phyloP scores from a whole-genome alignment of 2,888 invertebrate genomes.

The Hetaerina titia region DNA sequence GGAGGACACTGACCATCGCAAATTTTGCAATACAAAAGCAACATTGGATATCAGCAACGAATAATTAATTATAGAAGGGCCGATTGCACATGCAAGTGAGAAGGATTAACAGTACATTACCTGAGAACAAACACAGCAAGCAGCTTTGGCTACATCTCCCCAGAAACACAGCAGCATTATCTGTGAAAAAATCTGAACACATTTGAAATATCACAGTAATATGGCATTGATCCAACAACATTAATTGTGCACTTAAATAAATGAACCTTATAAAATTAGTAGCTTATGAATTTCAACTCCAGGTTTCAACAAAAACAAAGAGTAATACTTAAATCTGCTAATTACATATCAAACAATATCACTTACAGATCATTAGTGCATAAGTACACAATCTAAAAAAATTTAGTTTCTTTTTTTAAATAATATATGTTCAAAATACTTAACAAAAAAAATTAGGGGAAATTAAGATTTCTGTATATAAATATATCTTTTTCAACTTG shows the following conservation, averaged over 20 bases:
- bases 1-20: background rate
- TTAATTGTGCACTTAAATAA: constrained; percentile 20
- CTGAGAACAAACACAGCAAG: constrained; percentile 21
- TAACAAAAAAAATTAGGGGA: constrained; percentile 33
- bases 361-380: background rate
- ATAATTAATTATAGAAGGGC: background rate
- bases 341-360: background rate
- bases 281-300: background rate
- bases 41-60: background rate
- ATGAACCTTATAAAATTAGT: constrained; percentile 6
- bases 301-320: background rate
- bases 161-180: constrained; percentile 20
- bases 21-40: background rate
- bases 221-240: background rate
- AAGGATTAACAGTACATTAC: constrained; percentile 25
- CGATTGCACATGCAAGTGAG: background rate
- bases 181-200: constrained; percentile 65
- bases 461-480: background rate
- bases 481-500: background rate
- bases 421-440: background rate
- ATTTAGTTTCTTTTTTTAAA: background rate
- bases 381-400: constrained; percentile 28
- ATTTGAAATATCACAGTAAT: constrained; percentile 58
- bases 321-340: background rate
- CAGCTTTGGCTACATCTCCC: background rate